Evolutionary conservation across 64 coral and sea anemone species (phyloP).

Genomic region (Hydrozoanthus tunicans): DNA sequence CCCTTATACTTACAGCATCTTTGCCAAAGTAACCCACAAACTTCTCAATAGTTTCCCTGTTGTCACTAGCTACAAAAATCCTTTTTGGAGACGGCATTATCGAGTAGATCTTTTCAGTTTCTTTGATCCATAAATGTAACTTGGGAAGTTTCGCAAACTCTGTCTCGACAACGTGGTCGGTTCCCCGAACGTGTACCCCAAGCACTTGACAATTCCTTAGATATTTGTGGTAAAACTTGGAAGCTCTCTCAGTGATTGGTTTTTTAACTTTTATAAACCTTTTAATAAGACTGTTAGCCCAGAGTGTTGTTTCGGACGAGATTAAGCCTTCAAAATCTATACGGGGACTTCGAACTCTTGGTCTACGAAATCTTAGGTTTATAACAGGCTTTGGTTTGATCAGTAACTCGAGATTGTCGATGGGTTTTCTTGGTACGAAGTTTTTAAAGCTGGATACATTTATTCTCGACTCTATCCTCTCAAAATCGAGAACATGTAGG

Average conservation of each 20-base stretch:
- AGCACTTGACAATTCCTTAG: background rate
- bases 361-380: slow-evolving; percentile 27
- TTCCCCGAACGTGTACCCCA: slow-evolving; percentile 11
- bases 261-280: slow-evolving; percentile 18
- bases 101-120: background rate
- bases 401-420: no score
- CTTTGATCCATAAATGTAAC: background rate
- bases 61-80: slow-evolving; percentile 36
- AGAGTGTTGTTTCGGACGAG: slow-evolving; percentile 4
- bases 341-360: background rate
- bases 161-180: slow-evolving; percentile 22
- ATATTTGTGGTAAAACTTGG: slow-evolving; percentile 16
- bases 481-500: background rate
- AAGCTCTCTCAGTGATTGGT: background rate
- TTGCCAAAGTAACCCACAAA: slow-evolving; percentile 1
- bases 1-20: background rate
- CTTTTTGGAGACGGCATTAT: slow-evolving; percentile 7
- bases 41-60: background rate
- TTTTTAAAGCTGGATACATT: background rate
- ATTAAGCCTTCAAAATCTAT: slow-evolving; percentile 36
- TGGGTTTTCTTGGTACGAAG: background rate
- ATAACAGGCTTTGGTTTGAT: slow-evolving; percentile 4
- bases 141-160: slow-evolving; percentile 1
- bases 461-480: background rate
- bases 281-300: background rate